These are phyloP conservation scores for Keiferia lycopersicella DNA, from an alignment of 2,888 invertebrate species.

Conservation along the genomic window DNA sequence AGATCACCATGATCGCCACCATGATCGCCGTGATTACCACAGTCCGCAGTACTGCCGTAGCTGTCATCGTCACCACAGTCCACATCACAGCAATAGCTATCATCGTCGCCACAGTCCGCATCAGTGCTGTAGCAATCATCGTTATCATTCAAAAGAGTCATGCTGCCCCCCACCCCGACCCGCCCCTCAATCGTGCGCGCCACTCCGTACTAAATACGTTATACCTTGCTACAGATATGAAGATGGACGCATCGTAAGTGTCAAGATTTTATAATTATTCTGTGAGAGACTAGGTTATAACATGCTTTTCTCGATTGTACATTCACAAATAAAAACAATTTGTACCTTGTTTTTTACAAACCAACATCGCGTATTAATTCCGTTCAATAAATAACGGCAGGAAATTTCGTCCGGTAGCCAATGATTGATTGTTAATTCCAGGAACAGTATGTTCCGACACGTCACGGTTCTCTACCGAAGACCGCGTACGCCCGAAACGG, in stretches of 20 bases:
- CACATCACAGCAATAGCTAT: not conserved
- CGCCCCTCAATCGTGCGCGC: slow-evolving; percentile 40
- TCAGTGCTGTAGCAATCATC: not conserved
- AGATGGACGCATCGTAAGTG: slow-evolving; percentile 76
- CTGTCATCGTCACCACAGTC: not conserved
- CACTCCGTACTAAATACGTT: slow-evolving; percentile 66
- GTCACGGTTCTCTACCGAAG: slow-evolving; percentile 65
- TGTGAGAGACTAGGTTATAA: not conserved
- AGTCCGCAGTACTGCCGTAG: not conserved
- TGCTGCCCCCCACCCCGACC: not conserved
- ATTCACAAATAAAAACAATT: not conserved
- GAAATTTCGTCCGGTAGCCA: not conserved
- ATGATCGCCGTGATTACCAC: not conserved
- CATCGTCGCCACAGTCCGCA: not conserved
- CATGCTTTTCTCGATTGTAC: not conserved
- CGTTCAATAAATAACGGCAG: not conserved
- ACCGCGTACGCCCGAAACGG: slow-evolving; percentile 69
- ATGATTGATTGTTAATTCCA: slow-evolving; percentile 67
- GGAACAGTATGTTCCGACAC: slow-evolving; percentile 74
- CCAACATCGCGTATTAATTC: not conserved
- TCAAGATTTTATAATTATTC: not conserved
- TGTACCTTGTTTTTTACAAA: not conserved
- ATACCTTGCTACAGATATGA: slow-evolving; percentile 75
- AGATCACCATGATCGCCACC: not conserved
- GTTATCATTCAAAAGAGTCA: not conserved